Evolutionary conservation across 2,113 vertebrate genomes (phyloP), one percentile per base, ranked within the genome.

Genomic region (Scomber japonicus): DNA sequence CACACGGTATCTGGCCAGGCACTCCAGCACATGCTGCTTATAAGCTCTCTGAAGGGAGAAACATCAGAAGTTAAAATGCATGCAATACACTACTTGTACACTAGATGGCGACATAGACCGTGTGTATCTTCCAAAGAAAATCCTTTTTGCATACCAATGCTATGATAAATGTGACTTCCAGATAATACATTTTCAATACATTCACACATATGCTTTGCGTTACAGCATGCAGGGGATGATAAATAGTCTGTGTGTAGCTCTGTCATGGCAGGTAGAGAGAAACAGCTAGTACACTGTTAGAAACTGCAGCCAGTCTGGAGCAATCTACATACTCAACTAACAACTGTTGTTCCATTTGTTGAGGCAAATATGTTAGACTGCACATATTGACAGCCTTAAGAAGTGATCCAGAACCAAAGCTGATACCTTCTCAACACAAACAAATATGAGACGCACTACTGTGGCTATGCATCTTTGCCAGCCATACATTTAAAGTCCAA

Each of bases 1-100:
- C 49, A 96, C 96, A 12, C 91, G 93, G 84, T 95, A 98, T 44
- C 84, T 85, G 13, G 95, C 96, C 55, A 95, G 82, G 31, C 97
- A 98, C 78, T 97, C 96, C 59, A 98, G 88, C 66, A 94, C 91
- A 46, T 95, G 95, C 0, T 93, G 92, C 72, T 96, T 96, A 67
- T 96, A 95, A 2, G 94, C 50, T 35, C 85, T 93, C 97, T 98
- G 91, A 19, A 82, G 24, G 45, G 45, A 45, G 49, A 66, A 44
- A 68, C 2, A 64, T 45, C 19, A 45, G 6, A 49, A 9, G 6
- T 48, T 44, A 4, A 13, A 71, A 57, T 54, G 0, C n/a, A 45
- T 48, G 76, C 54, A 79, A 30, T 84, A 0, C 17, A 31, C 2
- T 2, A 2, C 0, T 17, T 0, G 5, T 3, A 17, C 91, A 83